These are phyloP conservation scores for Mobula birostris DNA, from an alignment of 2,113 vertebrate genomes.

Conservation along the genomic window DNA sequence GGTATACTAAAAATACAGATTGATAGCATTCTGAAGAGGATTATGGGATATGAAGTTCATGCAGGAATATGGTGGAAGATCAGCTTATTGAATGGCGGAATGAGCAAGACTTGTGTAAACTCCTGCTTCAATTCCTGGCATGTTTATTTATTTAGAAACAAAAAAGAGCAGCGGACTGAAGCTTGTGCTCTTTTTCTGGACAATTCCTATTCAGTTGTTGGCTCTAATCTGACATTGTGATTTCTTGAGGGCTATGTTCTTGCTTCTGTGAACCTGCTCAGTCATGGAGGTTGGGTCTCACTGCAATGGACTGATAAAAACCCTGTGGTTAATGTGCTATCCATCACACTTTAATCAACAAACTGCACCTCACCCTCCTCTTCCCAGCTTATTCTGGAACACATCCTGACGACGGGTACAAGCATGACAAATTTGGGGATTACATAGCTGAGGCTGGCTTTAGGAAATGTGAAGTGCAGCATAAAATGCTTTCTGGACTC, in stretches of 20 bases:
- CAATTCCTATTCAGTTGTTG: neutral
- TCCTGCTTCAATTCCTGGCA: too few relatives aligned
- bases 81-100: too few relatives aligned
- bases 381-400: neutral
- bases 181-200: neutral
- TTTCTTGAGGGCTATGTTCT: neutral
- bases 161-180: neutral
- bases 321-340: constrained; percentile 15
- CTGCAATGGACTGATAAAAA: constrained; percentile 13
- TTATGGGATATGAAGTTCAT: too few relatives aligned
- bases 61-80: too few relatives aligned
- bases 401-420: neutral
- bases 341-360: constrained; percentile 23
- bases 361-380: neutral
- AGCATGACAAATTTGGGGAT: neutral
- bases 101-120: too few relatives aligned
- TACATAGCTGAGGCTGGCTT: neutral
- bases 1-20: too few relatives aligned
- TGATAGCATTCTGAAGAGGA: too few relatives aligned
- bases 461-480: neutral
- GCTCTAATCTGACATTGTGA: constrained; percentile 33
- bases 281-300: neutral
- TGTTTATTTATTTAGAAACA: neutral
- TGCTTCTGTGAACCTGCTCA: neutral
- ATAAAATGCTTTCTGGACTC: neutral